Evolutionary conservation across 2,113 vertebrate genomes (phyloP), one percentile per base, ranked within the genome.

Genomic region (Chrysochloris asiatica): DNA sequence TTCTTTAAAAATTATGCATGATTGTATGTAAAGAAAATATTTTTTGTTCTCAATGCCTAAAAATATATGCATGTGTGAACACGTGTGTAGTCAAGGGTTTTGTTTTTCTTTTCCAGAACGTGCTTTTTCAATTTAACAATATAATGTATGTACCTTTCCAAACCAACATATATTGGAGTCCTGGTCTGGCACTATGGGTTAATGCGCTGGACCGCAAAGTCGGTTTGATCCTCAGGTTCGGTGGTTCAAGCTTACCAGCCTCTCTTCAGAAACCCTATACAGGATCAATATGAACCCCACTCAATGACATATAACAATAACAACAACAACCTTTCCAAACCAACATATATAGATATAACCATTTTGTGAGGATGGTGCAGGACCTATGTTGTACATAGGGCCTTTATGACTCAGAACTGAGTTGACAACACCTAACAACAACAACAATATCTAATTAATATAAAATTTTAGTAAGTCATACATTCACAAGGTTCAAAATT

Each of bases 391-490:
- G 16, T 67, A 17, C 13, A 67, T 17, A n/a, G 63, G 63, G 56
- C 28, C 26, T 11, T 26, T 59, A 28, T 28, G 56, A 67, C 14
- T 67, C 6, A 14, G 63, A n/a, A n/a, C 13, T 2, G 16, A 67
- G 33, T 67, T 33, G 12, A n/a, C 8, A 22, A 5, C 61, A 33
- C 30, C 61, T 13, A 65, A 65, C 61, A 65, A 63, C 28, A 28
- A 14, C 61, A 6, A 65, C 10, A 4, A 56, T 67, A 67, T 36
- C 73, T n/a, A 61, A 79, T 73, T 90, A 48, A 71, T 65, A 52
- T 84, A 77, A 63, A 61, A n/a, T 71, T 47, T 63, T 86, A 80
- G 14, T 83, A 94, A 88, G 22, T 36, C 50, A 63, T 59, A 30
- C 12, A 38, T 43, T 83, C 28, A 41, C 59, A 26, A 22, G 54